phyloP scores from a whole-genome alignment of 2,113 vertebrate species.

The Campylomormyrus numenius region DNA sequence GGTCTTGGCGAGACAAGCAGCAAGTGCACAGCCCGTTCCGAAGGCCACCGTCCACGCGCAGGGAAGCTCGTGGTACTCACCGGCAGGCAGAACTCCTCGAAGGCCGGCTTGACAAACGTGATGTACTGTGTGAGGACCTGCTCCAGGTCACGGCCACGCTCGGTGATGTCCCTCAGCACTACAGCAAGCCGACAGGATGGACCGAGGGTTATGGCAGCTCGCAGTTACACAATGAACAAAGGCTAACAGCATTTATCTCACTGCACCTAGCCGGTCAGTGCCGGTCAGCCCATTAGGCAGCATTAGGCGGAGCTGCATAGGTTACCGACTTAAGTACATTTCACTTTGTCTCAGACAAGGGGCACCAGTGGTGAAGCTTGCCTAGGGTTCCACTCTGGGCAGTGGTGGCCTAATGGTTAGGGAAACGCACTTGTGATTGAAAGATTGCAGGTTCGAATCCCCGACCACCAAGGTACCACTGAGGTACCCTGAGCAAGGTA shows the following conservation, averaged over 20 bases:
- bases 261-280: not conserved
- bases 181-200: constrained; percentile 12
- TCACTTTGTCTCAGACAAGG: not conserved
- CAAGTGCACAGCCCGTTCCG: not conserved
- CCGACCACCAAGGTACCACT: too few species aligned
- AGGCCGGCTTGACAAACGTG: constrained; percentile 94
- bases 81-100: constrained; percentile 96
- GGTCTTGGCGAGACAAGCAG: not conserved
- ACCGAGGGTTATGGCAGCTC: not conserved
- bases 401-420: too few species aligned
- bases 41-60: not conserved
- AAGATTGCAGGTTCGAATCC: too few species aligned
- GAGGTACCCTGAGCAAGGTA: too few species aligned
- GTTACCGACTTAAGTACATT: not conserved
- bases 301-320: not conserved
- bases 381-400: not conserved
- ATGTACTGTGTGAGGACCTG: constrained; percentile 92
- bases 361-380: not conserved
- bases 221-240: not conserved
- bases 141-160: constrained; percentile 84
- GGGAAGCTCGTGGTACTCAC: constrained; percentile 58
- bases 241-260: not conserved
- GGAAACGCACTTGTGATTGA: too few species aligned
- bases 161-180: constrained; percentile 90
- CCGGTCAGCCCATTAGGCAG: not conserved